Evolutionary conservation across 2,888 invertebrate species (phyloP).

Genomic region (Patella depressa): DNA sequence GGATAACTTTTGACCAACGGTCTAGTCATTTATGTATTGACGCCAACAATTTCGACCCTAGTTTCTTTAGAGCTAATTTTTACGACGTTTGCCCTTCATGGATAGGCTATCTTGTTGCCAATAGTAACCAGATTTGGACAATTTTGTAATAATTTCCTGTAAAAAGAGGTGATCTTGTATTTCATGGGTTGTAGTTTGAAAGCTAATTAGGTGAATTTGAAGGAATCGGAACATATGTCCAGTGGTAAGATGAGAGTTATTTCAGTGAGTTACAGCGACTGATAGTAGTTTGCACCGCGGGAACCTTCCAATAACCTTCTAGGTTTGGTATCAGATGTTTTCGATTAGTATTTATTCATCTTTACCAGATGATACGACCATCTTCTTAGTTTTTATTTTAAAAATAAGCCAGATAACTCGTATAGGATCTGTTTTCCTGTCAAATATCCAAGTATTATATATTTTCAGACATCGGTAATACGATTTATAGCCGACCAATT

Average conservation of each 20-base stretch:
- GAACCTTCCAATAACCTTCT: neutral
- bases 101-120: neutral
- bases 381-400: neutral
- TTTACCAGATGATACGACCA: no score
- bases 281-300: neutral
- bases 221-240: neutral
- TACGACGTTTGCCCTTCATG: neutral
- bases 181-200: neutral
- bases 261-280: neutral
- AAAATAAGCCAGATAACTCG: neutral
- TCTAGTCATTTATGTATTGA: neutral
- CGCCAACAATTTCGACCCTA: neutral
- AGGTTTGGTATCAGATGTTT: neutral
- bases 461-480: no score
- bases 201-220: neutral
- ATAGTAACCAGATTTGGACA: conserved; percentile 1
- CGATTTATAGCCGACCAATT: no score
- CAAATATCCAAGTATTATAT: no score
- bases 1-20: neutral
- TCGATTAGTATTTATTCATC: no score
- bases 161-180: neutral
- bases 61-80: neutral
- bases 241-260: neutral
- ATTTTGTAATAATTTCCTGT: neutral
- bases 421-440: no score